phyloP scores from a whole-genome alignment of 2,888 invertebrate genomes.

The Drosophila gaucha region DNA sequence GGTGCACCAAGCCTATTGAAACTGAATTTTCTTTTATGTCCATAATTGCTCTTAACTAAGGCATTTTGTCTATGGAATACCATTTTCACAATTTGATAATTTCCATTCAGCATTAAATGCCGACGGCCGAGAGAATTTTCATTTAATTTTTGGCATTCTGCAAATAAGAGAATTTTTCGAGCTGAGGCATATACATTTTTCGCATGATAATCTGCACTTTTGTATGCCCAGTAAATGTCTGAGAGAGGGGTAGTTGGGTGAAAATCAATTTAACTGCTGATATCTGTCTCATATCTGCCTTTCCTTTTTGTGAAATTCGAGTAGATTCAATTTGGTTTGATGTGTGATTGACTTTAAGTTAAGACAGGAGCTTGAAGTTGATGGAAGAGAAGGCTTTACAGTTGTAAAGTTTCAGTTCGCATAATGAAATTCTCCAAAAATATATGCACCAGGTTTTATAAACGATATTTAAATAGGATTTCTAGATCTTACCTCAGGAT shows the following conservation, averaged over 20 bases:
- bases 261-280: neutral
- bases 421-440: neutral
- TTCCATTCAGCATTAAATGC: slow-evolving; percentile 30
- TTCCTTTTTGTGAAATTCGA: neutral
- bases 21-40: slow-evolving; percentile 29
- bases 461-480: no score
- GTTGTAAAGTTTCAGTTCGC: no score
- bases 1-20: slow-evolving; percentile 21
- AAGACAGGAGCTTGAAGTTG: no score
- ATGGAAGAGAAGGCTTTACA: no score
- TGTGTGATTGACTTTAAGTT: no score
- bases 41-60: slow-evolving; percentile 37
- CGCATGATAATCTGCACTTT: neutral
- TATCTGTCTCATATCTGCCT: no score
- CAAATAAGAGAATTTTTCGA: slow-evolving; percentile 12
- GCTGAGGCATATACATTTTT: neutral
- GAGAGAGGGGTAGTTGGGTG: no score
- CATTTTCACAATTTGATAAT: slow-evolving; percentile 25
- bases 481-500: no score
- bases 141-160: slow-evolving; percentile 14
- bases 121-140: slow-evolving; percentile 4
- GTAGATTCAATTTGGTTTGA: neutral
- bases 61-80: slow-evolving; percentile 8
- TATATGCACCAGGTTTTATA: neutral
- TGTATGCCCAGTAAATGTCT: neutral